Percentiles rank a stretch among this genome's conserved stretches.
Evolutionary conservation across 2,113 vertebrate species (phyloP).

Genomic region (Propithecus coquereli): DNA sequence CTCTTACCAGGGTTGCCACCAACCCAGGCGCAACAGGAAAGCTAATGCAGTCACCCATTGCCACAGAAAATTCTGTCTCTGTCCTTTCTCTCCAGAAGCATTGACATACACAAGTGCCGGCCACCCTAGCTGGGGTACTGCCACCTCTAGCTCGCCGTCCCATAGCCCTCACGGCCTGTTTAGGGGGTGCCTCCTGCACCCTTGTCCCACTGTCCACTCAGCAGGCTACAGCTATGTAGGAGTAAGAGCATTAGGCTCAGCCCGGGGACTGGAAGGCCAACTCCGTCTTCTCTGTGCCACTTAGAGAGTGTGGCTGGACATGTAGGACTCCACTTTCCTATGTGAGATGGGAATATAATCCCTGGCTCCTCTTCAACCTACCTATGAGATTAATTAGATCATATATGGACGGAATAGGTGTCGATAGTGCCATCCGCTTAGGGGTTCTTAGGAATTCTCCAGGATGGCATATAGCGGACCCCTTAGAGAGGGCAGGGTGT

Average conservation of each 20-base stretch:
- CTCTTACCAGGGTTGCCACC: neutral
- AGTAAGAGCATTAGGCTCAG: neutral
- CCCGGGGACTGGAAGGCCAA: neutral
- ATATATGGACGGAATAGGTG: neutral
- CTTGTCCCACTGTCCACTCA: neutral
- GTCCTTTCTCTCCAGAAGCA: neutral
- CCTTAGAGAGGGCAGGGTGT: neutral
- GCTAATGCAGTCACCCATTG: no score
- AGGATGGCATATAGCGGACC: neutral
- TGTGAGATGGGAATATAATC: neutral
- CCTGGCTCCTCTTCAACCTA: neutral
- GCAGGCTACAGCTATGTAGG: fast-evolving
- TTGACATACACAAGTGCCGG: neutral
- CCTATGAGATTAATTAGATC: neutral
- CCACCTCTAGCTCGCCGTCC: neutral
- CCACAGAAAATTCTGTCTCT: neutral
- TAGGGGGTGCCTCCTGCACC: neutral
- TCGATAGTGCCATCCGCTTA: no score
- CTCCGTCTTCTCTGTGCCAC: neutral
- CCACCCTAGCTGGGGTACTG: neutral
- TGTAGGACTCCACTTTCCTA: neutral
- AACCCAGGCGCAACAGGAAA: neutral
- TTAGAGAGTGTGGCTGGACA: fast-evolving
- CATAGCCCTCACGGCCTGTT: neutral
- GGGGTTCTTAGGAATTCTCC: neutral